Evolutionary conservation across 2,113 vertebrate species (phyloP).

Genomic region (Lepisosteus osseus): DNA sequence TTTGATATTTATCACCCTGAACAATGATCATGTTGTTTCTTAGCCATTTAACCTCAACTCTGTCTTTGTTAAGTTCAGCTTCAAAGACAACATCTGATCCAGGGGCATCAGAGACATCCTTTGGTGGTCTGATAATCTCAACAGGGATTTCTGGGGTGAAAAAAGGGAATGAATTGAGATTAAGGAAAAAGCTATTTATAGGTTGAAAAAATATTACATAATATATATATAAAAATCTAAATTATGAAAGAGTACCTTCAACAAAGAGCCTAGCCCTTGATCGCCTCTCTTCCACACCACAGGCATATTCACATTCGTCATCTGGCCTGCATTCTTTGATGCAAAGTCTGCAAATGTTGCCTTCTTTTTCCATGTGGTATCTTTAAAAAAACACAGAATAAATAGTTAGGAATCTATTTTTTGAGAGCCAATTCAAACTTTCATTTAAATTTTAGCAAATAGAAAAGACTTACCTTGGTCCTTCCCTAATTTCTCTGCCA

Average conservation of each 20-base stretch:
- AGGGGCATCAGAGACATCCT: conserved; percentile 85
- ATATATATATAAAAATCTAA: not conserved
- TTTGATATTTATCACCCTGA: conserved; percentile 96
- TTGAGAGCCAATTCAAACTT: not conserved
- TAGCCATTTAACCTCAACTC: conserved; percentile 93
- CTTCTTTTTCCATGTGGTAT: conserved; percentile 91
- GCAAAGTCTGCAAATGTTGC: conserved; percentile 77
- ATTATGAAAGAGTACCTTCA: conserved; percentile 70
- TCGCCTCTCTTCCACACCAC: conserved; percentile 89
- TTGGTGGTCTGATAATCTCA: conserved; percentile 90
- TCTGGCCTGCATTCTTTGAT: conserved; percentile 89
- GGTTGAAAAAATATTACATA: conserved; percentile 8
- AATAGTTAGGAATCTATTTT: not conserved
- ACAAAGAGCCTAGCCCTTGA: conserved; percentile 93
- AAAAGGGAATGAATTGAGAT: conserved; percentile 16
- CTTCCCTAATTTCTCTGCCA: conserved; percentile 90
- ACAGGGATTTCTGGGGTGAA: conserved; percentile 84
- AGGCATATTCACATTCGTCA: conserved; percentile 96
- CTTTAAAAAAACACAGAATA: conserved; percentile 48
- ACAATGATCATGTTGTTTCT: conserved; percentile 96
- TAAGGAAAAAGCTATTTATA: not conserved
- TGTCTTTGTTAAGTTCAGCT: conserved; percentile 93
- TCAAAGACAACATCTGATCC: conserved; percentile 85
- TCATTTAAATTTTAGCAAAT: conserved; percentile 30
- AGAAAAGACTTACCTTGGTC: conserved; percentile 75